Evolutionary conservation across 2,797 vertebrate species (phyloP).

Genomic region (Lemur catta): DNA sequence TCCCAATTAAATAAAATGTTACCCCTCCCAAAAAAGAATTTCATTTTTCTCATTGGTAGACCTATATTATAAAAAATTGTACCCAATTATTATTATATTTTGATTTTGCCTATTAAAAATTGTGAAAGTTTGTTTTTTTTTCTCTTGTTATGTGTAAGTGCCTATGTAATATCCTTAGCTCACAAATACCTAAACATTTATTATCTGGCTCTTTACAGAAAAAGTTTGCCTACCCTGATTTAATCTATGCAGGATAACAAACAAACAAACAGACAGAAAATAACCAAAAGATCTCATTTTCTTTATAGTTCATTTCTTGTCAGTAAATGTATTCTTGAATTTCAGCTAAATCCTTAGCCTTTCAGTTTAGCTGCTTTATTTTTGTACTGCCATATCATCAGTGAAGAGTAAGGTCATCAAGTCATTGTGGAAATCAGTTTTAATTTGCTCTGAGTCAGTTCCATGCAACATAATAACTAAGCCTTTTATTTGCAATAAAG

Average conservation of each 20-base stretch:
- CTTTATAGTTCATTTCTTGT: not conserved
- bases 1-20: not conserved
- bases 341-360: not conserved
- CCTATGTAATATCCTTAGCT: not conserved
- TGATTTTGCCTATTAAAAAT: constrained; percentile 32
- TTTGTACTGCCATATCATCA: not conserved
- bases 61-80: not conserved
- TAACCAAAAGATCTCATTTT: not conserved
- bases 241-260: constrained; percentile 1
- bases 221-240: not conserved
- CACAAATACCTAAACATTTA: constrained; percentile 12
- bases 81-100: constrained; percentile 28
- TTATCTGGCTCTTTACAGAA: constrained; percentile 17
- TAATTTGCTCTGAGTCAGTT: constrained; percentile 54
- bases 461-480: constrained; percentile 2
- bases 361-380: not conserved
- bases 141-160: not conserved
- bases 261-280: not conserved
- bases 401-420: not conserved
- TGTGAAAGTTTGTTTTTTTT: not conserved
- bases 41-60: not conserved
- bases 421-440: constrained; percentile 37
- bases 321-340: not conserved
- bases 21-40: not conserved
- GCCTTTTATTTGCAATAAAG: constrained; percentile 21